These are phyloP conservation scores for Petrocephalus schoutedeni DNA, from an alignment of 2,797 vertebrate genomes.

Conservation along the genomic window DNA sequence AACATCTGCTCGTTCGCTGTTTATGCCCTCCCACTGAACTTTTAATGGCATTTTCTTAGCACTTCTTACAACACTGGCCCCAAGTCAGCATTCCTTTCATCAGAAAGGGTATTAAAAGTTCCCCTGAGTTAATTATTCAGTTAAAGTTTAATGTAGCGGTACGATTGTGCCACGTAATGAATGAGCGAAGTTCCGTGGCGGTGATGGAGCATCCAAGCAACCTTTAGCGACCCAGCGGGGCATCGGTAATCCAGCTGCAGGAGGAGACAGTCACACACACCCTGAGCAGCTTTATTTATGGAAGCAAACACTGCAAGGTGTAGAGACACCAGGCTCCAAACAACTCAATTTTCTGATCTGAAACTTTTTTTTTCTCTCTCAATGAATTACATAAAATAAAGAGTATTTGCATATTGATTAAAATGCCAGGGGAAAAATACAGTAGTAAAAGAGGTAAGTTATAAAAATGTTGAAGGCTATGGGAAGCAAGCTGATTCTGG, in stretches of 20 bases:
- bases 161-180: constrained; percentile 19
- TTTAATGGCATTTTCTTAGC: background rate
- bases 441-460: background rate
- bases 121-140: constrained; percentile 34
- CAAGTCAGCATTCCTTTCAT: constrained; percentile 40
- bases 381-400: background rate
- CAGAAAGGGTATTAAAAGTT: constrained; percentile 42
- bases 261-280: background rate
- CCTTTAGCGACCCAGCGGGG: background rate
- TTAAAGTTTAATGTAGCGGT: constrained; percentile 42
- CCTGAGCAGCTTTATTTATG: background rate
- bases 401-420: constrained; percentile 12
- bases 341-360: constrained; percentile 4
- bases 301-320: background rate
- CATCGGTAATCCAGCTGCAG: background rate
- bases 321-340: background rate
- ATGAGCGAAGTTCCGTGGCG: background rate
- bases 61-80: constrained; percentile 22
- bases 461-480: background rate
- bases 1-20: background rate
- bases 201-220: background rate
- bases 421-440: background rate
- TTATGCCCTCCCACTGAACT: background rate
- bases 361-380: background rate
- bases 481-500: background rate